Base-by-base conservation (phyloP, 2,797 vertebrate genomes). In the Martes flavigula region DNA sequence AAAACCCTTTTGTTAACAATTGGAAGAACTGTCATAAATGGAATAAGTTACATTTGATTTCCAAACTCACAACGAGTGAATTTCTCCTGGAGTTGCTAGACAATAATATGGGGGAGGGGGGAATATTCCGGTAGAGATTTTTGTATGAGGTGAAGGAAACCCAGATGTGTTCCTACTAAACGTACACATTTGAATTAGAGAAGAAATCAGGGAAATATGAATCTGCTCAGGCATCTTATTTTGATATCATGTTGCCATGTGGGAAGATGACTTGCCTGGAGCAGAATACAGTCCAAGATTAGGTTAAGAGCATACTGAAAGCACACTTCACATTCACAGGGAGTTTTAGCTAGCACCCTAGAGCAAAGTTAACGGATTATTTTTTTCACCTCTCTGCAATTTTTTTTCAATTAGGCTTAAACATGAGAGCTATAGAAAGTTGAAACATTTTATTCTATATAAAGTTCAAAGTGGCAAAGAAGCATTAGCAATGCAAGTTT, bases 381-480 rank as follows among this genome's bases (percentile, higher is more conserved):
- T 46, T 83, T 83, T 94, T 94, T 81, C 72, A 96, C 79, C 27
- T 6, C 25, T 87, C 87, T 72, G 73, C 38, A 77, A 25, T 43
- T 75, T 94, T 75, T 95, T 94, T 94, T 86, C 83, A 87, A 14
- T 73, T 90, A 86, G 32, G 9, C 56, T 96, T 85, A 94, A 90
- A 56, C 13, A 86, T 79, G 30, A 66, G 23, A 89, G 46, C 30
- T 84, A 62, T 81, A 21, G 54, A 77, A 87, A 78, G 35, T 90
- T 95, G 85, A 97, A 95, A 64, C 8, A 94, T 78, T 91, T 89
- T 77, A 78, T 85, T 84, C 15, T 54, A 27, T 54, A 27, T 78
- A 12, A 89, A 95, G 40, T 51, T 62, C 81, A 96, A 94, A 95
- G 64, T 21, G 38, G 51, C 48, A 94, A 82, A 54, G 32, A 90